Base-by-base conservation (phyloP, 2,113 vertebrate genomes). In the Chaetura pelagica region DNA sequence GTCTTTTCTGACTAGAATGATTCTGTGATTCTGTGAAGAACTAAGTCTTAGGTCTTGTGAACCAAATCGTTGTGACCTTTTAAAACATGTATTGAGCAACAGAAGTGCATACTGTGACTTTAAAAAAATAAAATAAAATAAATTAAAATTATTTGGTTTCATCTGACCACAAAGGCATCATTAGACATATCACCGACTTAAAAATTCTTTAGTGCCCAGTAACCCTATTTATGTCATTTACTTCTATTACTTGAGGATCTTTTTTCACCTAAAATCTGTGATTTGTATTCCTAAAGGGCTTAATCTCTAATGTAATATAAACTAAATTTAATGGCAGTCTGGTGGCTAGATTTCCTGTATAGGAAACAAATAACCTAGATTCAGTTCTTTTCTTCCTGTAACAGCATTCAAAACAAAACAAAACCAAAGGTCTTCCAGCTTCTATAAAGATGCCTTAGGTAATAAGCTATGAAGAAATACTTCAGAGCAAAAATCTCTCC, bases 51-150 rank as follows among this genome's bases (percentile, higher is more conserved):
- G 27, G 21, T 62, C 59, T 74, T 61, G 12, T 32, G 42, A 82
- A 68, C 38, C 38, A 38, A 38, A 38, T 38, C 44, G 5, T 52
- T 83, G 23, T 48, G 44, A 29, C 9, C 12, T 10, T 54, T 20
- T 73, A 16, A 73, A 79, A 49, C 0, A 4, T 0, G 0, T 35
- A n/a, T 48, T 61, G 54, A 88, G 10, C 21, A 76, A 52, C 16
- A 76, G 32, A 90, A 63, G 2, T 44, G 67, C 19, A 42, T 86
- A 68, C 13, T 44, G n/a, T 55, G 18, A 12, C 16, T 59, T 75
- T 24, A 55, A 80, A 62, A 20, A 49, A 51, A n/a, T n/a, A n/a
- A 17, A 42, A 42, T 13, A 42, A 10, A 42, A 42, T 14, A 38
- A 38, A 38, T 38, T 92, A 15, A n/a, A n/a, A n/a, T 38, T 92